phyloP scores from a whole-genome alignment of 1,140 invertebrate genomes.

The Drosophila takahashii region DNA sequence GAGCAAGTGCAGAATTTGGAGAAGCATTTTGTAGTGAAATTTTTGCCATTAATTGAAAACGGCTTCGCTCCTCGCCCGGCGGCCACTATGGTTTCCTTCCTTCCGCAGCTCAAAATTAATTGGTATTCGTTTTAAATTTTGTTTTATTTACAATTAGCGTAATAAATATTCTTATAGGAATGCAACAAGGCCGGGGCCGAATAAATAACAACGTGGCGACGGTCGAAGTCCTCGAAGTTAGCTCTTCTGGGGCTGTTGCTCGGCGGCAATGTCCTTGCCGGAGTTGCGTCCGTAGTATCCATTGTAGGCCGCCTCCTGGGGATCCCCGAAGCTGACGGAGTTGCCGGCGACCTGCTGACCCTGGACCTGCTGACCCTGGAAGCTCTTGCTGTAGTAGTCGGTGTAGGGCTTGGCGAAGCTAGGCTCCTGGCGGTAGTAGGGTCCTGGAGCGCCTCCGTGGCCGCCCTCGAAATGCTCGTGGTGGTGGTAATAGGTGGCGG shows the following conservation, averaged over 20 bases:
- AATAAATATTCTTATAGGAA: slow-evolving; percentile 82
- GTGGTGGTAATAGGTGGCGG: slow-evolving; percentile 86
- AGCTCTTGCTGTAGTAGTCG: slow-evolving; percentile 85
- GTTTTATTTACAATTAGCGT: slow-evolving; percentile 73
- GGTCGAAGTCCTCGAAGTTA: slow-evolving; percentile 25
- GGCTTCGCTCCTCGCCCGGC: neutral
- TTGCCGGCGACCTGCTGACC: slow-evolving; percentile 73
- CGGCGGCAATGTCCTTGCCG: slow-evolving; percentile 78
- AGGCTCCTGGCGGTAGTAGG: slow-evolving; percentile 79
- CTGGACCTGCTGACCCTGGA: slow-evolving; percentile 54
- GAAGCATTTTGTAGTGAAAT: slow-evolving; percentile 71
- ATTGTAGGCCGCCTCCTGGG: slow-evolving; percentile 88
- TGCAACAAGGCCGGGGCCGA: slow-evolving; percentile 53
- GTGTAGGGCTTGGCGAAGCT: slow-evolving; percentile 81
- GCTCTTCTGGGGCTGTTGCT: slow-evolving; percentile 54
- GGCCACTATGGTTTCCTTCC: slow-evolving; percentile 8
- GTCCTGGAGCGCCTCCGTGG: slow-evolving; percentile 46
- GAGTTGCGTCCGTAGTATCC: slow-evolving; percentile 87
- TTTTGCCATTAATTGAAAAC: slow-evolving; percentile 65
- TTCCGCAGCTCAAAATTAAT: neutral
- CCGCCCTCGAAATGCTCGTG: slow-evolving; percentile 84
- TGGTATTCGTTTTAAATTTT: slow-evolving; percentile 47
- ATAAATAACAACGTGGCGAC: slow-evolving; percentile 57
- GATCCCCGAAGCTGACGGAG: slow-evolving; percentile 88
- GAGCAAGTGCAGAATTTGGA: slow-evolving; percentile 60